Evolutionary conservation across 2,113 vertebrate genomes (phyloP).

Genomic region (Pristiophorus japonicus): DNA sequence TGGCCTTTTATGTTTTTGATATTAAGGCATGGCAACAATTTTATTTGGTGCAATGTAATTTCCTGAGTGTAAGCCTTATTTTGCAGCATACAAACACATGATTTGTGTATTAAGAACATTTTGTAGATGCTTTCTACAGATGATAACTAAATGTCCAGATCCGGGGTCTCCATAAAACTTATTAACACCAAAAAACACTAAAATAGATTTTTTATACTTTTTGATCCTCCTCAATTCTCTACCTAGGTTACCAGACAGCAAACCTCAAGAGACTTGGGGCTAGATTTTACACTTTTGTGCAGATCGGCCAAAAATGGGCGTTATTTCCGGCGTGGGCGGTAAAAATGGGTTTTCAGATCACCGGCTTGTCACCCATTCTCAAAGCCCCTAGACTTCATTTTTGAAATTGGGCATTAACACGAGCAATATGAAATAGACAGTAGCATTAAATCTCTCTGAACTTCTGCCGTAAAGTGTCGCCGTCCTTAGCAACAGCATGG

Average conservation of each 20-base stretch:
- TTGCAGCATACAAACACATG: neutral
- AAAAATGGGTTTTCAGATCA: too few relatives aligned
- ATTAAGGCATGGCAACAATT: neutral
- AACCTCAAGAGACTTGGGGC: neutral
- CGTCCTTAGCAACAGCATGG: too few relatives aligned
- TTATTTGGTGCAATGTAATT: neutral
- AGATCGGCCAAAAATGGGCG: too few relatives aligned
- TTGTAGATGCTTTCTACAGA: neutral
- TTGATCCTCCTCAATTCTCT: neutral
- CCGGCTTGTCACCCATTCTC: too few relatives aligned
- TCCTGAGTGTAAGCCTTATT: neutral
- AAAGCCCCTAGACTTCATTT: too few relatives aligned
- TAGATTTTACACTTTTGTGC: too few relatives aligned
- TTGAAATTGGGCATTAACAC: too few relatives aligned
- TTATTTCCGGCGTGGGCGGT: too few relatives aligned
- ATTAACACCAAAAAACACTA: neutral
- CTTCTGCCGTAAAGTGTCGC: too few relatives aligned
- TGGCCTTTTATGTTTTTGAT: neutral
- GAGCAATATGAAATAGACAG: too few relatives aligned
- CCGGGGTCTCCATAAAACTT: neutral
- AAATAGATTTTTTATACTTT: neutral
- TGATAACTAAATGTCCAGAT: neutral
- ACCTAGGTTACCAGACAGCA: neutral
- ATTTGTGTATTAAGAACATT: neutral
- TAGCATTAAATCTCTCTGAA: too few relatives aligned